A percentile compares a stretch with the other conserved stretches of the same genome.
These are phyloP conservation scores for Cuculus canorus DNA, from an alignment of 2,797 vertebrate species.

Conservation along the genomic window DNA sequence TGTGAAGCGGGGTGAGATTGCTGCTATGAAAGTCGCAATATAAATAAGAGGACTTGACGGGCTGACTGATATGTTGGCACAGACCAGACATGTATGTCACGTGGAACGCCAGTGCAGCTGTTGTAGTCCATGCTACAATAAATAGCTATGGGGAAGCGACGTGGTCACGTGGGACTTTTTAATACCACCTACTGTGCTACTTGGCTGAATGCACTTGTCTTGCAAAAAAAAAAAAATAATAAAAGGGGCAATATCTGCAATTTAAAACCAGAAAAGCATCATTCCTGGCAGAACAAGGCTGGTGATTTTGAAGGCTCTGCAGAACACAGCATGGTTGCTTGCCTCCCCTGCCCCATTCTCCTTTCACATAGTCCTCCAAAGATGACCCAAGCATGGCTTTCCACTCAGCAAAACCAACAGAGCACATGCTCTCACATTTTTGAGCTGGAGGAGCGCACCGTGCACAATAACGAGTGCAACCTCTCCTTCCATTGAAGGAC, in stretches of 20 bases:
- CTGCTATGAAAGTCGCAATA: constrained; percentile 51
- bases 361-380: background rate
- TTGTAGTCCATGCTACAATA: constrained; percentile 40
- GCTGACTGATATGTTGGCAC: constrained; percentile 31
- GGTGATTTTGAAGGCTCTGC: background rate
- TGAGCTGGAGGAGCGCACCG: background rate
- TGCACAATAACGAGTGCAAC: fast-evolving
- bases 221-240: background rate
- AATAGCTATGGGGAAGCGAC: constrained; percentile 33
- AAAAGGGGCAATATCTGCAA: background rate
- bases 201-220: background rate
- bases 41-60: constrained; percentile 38
- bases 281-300: background rate
- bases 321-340: background rate
- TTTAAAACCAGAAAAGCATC: background rate
- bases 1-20: constrained; percentile 29
- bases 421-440: fast-evolving
- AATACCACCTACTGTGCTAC: constrained; percentile 11
- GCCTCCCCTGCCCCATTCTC: background rate
- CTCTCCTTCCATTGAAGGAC: background rate
- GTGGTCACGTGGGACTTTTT: background rate
- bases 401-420: background rate
- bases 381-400: fast-evolving
- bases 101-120: constrained; percentile 57
- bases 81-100: constrained; percentile 25